A percentile compares a stretch with the other conserved stretches of the same genome.
Evolutionary conservation across 2,797 vertebrate genomes (phyloP).

Genomic region (Centropyge bicolor): DNA sequence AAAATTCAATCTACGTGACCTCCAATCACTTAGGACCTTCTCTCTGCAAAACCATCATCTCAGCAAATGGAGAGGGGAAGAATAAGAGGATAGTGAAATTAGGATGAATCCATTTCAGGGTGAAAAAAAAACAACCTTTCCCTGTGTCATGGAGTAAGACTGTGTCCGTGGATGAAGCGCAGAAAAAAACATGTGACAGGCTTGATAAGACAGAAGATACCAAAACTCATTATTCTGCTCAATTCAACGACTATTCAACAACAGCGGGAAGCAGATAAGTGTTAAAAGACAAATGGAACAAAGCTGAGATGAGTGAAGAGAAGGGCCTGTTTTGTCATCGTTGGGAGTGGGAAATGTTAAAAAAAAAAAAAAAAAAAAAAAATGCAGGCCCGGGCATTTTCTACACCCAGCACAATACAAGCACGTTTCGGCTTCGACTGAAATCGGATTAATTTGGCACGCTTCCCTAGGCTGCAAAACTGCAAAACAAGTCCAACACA

Average conservation of each 20-base stretch:
- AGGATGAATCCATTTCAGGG: slow-evolving; percentile 48
- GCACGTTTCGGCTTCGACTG: slow-evolving; percentile 56
- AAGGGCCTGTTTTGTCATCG: slow-evolving; percentile 12
- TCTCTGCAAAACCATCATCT: slow-evolving; percentile 45
- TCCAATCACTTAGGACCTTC: slow-evolving; percentile 48
- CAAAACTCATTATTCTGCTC: slow-evolving; percentile 73
- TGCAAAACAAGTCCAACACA: slow-evolving; percentile 43
- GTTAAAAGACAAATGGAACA: slow-evolving; percentile 69
- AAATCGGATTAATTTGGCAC: slow-evolving; percentile 68
- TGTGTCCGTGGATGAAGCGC: slow-evolving; percentile 3
- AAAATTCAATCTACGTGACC: slow-evolving; percentile 62
- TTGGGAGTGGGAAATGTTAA: slow-evolving; percentile 16
- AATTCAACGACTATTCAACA: slow-evolving; percentile 69
- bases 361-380: slow-evolving; percentile 42
- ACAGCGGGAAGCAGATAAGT: slow-evolving; percentile 60
- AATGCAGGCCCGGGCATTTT: slow-evolving; percentile 51
- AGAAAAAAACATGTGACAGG: slow-evolving; percentile 39
- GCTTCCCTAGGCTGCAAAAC: slow-evolving; percentile 55
- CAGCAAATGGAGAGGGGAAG: slow-evolving; percentile 27
- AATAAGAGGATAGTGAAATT: slow-evolving; percentile 45
- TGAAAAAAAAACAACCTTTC: not conserved
- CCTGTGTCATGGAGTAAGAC: slow-evolving; percentile 1
- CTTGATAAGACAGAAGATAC: slow-evolving; percentile 70
- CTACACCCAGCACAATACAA: slow-evolving; percentile 42
- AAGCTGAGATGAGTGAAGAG: slow-evolving; percentile 50